These are phyloP conservation scores for Pterostichus madidus DNA, from an alignment of 2,888 invertebrate genomes.

Conservation along the genomic window DNA sequence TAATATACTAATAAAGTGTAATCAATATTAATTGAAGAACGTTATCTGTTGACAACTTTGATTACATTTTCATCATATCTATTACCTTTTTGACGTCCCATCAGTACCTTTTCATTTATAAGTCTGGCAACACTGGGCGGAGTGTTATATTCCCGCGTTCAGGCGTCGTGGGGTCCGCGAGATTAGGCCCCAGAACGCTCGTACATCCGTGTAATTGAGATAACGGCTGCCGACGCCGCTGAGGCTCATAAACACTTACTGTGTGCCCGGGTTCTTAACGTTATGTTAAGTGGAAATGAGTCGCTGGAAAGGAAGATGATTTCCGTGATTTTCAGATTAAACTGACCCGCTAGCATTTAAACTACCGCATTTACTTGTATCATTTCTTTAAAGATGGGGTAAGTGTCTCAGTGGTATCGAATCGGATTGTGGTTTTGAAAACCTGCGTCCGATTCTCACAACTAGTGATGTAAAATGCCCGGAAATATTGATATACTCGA, in stretches of 20 bases:
- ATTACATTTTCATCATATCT: no score
- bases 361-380: background rate
- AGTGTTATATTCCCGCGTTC: background rate
- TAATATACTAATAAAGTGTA: no score
- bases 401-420: no score
- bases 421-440: no score
- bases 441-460: no score
- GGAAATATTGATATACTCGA: no score
- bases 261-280: conserved; percentile 31
- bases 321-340: background rate
- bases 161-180: conserved; percentile 4
- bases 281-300: conserved; percentile 34
- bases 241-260: conserved; percentile 54
- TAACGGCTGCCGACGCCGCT: conserved; percentile 42
- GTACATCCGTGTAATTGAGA: conserved; percentile 53
- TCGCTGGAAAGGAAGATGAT: conserved; percentile 9
- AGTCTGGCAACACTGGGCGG: no score
- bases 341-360: conserved; percentile 9
- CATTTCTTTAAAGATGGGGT: background rate
- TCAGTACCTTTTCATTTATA: no score
- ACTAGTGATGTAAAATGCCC: no score
- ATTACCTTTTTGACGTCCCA: no score
- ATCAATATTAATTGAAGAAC: no score
- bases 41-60: no score
- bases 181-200: conserved; percentile 50